A percentile compares a stretch with the other conserved stretches of the same genome.
These are phyloP conservation scores for Temnothorax longispinosus DNA, from an alignment of 1,140 invertebrate species.

Conservation along the genomic window DNA sequence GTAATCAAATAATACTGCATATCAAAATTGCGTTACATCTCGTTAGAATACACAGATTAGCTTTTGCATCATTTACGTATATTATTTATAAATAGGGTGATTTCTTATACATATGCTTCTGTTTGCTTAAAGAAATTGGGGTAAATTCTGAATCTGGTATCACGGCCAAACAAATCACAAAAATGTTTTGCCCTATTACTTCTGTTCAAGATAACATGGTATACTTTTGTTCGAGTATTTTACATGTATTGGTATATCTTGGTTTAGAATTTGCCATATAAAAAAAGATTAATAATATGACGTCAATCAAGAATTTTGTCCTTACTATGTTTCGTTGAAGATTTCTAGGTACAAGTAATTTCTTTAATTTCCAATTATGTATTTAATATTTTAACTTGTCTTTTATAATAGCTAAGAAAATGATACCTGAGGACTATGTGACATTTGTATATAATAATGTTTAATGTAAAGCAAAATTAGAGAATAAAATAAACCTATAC, in stretches of 20 bases:
- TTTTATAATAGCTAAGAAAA: conserved; percentile 17
- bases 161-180: neutral
- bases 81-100: conserved; percentile 5
- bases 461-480: conserved; percentile 12
- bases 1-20: conserved; percentile 45
- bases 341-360: neutral
- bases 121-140: neutral
- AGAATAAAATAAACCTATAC: conserved; percentile 12
- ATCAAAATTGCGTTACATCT: conserved; percentile 37
- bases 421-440: conserved; percentile 24
- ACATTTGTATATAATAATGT: conserved; percentile 16
- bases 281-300: neutral
- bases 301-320: neutral
- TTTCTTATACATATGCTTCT: neutral
- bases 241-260: neutral
- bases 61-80: conserved; percentile 18
- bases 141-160: neutral
- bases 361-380: neutral
- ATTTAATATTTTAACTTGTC: conserved; percentile 1
- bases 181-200: neutral
- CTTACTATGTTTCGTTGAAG: neutral
- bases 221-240: neutral
- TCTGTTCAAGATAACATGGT: neutral
- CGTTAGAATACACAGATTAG: neutral
- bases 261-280: conserved; percentile 5